Conservation (phyloP, 1,140 invertebrate species). For the Pteromalus puparum region DNA sequence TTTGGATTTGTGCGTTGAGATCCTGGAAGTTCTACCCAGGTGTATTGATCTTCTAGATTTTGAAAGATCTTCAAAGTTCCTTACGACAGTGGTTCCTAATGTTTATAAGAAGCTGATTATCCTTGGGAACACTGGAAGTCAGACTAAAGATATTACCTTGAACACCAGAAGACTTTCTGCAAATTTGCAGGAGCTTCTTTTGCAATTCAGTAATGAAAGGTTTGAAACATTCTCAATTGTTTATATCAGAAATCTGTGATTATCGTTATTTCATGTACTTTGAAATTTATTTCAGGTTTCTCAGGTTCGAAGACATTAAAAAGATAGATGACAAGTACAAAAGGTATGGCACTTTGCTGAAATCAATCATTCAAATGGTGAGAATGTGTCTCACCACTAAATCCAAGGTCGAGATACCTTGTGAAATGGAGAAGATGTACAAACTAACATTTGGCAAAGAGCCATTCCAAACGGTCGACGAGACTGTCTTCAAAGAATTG, state of each 20-base stretch:
- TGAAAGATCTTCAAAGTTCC: constrained; percentile 54
- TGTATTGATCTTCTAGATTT: constrained; percentile 61
- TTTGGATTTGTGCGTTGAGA: constrained; percentile 66
- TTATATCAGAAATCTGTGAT: not conserved
- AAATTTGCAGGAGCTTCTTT: constrained; percentile 62
- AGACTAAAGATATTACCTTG: constrained; percentile 52
- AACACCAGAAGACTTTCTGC: constrained; percentile 55
- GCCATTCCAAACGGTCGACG: constrained; percentile 48
- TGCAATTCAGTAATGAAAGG: constrained; percentile 54
- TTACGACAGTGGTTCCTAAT: constrained; percentile 55
- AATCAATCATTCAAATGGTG: constrained; percentile 58
- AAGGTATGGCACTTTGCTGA: constrained; percentile 62
- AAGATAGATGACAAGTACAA: constrained; percentile 53
- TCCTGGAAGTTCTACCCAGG: constrained; percentile 60
- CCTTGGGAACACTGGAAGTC: constrained; percentile 54
- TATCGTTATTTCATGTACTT: not conserved
- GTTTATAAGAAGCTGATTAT: constrained; percentile 60
- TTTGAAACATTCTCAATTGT: constrained; percentile 6
- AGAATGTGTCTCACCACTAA: constrained; percentile 54
- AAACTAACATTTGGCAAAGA: constrained; percentile 65
- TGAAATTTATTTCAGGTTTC: constrained; percentile 46
- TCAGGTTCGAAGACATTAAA: constrained; percentile 46
- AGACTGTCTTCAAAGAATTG: constrained; percentile 21
- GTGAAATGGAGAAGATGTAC: constrained; percentile 60
- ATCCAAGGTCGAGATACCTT: not conserved